Conservation (phyloP, 2,113 vertebrate species). For the Chlorodrepanis virens region DNA sequence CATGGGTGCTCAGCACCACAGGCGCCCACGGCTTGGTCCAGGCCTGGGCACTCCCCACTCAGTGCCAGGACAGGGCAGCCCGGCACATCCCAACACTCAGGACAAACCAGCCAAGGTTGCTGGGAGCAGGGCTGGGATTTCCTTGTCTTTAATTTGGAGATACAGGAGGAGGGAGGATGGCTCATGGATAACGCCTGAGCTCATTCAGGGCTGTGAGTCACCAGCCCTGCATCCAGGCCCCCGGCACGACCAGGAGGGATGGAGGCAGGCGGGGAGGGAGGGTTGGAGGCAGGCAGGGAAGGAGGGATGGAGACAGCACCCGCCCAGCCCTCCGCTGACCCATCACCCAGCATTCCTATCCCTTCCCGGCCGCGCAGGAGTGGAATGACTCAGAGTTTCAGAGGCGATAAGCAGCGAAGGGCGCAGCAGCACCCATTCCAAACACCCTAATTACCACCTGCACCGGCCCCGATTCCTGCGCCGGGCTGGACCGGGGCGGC, state of each 20-base stretch:
- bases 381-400: constrained; percentile 44
- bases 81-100: background rate
- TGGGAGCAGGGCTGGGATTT: background rate
- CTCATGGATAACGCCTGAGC: background rate
- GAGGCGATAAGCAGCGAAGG: constrained; percentile 8
- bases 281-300: background rate
- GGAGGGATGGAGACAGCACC: background rate
- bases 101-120: background rate
- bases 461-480: background rate
- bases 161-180: background rate
- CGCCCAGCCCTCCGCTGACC: background rate
- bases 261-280: background rate
- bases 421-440: background rate
- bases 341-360: background rate
- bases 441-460: background rate
- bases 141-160: background rate
- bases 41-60: background rate
- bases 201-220: background rate
- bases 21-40: rapidly evolving
- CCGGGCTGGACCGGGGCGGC: background rate
- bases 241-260: background rate
- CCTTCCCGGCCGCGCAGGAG: background rate
- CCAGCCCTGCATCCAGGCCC: background rate
- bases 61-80: background rate
- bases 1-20: background rate